These are phyloP conservation scores for Agapetus fuscipes DNA, from an alignment of 2,888 invertebrate genomes.

Conservation along the genomic window DNA sequence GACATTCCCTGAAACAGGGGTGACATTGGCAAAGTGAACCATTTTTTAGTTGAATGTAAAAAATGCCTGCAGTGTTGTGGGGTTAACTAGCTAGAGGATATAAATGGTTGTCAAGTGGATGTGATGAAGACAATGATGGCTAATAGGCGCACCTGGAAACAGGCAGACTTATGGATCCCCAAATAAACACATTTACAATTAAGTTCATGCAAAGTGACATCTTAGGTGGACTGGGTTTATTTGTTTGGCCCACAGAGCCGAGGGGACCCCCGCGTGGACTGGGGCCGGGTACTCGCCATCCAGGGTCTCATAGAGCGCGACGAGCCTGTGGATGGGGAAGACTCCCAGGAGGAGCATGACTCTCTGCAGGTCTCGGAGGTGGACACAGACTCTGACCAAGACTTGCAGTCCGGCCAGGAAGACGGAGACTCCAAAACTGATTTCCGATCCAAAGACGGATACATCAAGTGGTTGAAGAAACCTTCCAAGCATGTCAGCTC, in stretches of 20 bases:
- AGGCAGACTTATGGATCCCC: no score
- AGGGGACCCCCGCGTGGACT: conserved; percentile 44
- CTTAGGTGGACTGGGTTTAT: conserved; percentile 17
- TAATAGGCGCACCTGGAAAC: no score
- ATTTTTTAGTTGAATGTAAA: no score
- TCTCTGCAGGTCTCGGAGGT: conserved; percentile 37
- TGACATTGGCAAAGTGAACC: no score
- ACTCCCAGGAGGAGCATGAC: conserved; percentile 27
- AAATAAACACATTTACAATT: no score
- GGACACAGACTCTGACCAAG: conserved; percentile 36
- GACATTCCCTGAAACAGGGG: no score
- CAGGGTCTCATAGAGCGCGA: conserved; percentile 39
- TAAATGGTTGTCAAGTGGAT: no score
- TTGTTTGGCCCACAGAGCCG: conserved; percentile 35
- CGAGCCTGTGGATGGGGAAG: conserved; percentile 26
- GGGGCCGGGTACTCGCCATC: conserved; percentile 42
- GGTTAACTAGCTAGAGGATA: no score
- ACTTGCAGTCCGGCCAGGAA: conserved; percentile 30
- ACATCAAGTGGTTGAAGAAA: conserved; percentile 18
- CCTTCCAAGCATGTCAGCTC: conserved; percentile 2
- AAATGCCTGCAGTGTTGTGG: no score
- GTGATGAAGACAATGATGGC: no score
- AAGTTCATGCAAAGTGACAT: no score
- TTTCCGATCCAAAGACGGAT: conserved; percentile 32
- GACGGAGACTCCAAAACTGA: conserved; percentile 30